Evolutionary conservation across 2,888 invertebrate species (phyloP).

Genomic region (Ferrisia virgata): DNA sequence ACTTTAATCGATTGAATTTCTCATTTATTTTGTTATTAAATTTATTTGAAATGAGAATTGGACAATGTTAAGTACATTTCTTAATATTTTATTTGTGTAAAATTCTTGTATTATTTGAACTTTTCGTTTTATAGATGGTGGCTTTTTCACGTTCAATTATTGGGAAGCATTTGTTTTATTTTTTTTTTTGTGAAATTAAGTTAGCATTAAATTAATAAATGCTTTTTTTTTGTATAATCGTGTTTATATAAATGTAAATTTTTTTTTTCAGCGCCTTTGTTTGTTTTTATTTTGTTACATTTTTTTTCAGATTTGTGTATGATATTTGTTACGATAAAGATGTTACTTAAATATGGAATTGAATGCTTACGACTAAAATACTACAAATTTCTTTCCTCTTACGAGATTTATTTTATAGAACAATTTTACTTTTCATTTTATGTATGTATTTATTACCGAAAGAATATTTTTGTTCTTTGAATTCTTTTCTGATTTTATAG

Average conservation of each 20-base stretch:
- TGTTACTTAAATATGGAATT: not conserved
- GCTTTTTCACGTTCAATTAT: not conserved
- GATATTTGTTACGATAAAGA: not conserved
- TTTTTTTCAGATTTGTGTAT: not conserved
- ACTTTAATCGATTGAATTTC: not conserved
- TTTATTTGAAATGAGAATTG: not conserved
- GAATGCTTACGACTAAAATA: not conserved
- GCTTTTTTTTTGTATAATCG: not conserved
- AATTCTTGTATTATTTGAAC: not conserved
- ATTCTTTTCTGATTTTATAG: not conserved
- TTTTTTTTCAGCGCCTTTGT: not conserved
- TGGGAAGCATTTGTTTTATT: not conserved
- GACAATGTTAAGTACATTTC: not conserved
- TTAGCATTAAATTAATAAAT: not conserved
- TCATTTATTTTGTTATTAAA: not conserved
- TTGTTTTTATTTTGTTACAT: constrained; percentile 12
- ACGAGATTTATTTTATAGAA: not conserved
- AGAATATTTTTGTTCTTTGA: constrained; percentile 1
- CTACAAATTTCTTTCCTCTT: not conserved
- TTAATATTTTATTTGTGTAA: not conserved
- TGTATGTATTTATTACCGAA: not conserved
- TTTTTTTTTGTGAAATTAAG: not conserved
- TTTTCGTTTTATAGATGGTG: not conserved
- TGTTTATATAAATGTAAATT: not conserved
- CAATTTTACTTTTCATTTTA: not conserved